These are phyloP conservation scores for Yponomeuta malinellus DNA, from an alignment of 2,888 invertebrate genomes.

Conservation along the genomic window DNA sequence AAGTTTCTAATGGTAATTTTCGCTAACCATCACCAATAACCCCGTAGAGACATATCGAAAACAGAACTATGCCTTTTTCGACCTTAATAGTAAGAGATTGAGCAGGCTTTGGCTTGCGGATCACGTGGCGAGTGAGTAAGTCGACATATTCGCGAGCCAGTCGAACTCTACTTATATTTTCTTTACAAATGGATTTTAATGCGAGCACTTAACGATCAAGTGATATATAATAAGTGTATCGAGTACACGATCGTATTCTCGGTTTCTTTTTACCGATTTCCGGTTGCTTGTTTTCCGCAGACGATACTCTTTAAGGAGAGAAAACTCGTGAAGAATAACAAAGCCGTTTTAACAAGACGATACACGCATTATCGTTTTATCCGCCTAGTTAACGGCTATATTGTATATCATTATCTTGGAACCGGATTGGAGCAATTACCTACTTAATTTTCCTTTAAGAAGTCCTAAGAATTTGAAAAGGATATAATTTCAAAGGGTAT, in stretches of 20 bases:
- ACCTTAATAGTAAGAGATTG: slow-evolving; percentile 39
- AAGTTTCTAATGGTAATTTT: slow-evolving; percentile 41
- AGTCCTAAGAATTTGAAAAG: neutral
- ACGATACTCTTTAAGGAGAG: neutral
- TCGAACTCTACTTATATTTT: too few species aligned
- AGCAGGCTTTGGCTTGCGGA: slow-evolving; percentile 15
- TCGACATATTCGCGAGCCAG: neutral
- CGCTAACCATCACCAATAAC: slow-evolving; percentile 30
- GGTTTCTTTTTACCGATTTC: neutral
- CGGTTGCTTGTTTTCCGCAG: neutral
- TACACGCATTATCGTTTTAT: slow-evolving; percentile 9
- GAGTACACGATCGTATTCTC: neutral
- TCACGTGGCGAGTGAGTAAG: neutral
- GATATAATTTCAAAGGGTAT: neutral
- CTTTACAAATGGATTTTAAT: too few species aligned
- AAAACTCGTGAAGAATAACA: slow-evolving; percentile 5
- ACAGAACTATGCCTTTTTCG: slow-evolving; percentile 51
- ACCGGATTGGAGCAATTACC: neutral
- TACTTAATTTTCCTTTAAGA: neutral
- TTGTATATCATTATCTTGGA: neutral
- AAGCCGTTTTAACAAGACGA: neutral
- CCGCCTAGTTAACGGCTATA: neutral
- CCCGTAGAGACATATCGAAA: slow-evolving; percentile 39
- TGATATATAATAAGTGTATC: neutral
- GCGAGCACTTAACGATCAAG: neutral